Evolutionary conservation across 2,113 vertebrate genomes (phyloP).

Genomic region (Trogon melanurus): DNA sequence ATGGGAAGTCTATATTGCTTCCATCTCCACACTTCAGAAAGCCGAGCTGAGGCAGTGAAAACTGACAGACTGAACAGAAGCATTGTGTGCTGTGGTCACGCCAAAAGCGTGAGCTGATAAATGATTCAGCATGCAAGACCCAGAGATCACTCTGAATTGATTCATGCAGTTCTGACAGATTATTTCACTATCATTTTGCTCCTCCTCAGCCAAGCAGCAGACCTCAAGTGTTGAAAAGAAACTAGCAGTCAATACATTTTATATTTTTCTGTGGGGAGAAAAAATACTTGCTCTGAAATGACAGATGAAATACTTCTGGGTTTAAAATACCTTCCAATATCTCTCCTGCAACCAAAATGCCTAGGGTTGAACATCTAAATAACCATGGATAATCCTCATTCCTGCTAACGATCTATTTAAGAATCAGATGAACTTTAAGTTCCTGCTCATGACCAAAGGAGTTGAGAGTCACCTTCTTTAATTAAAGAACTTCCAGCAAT

Average conservation of each 20-base stretch:
- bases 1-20: background rate
- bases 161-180: background rate
- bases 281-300: background rate
- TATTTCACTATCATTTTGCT: slow-evolving; percentile 11
- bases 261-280: background rate
- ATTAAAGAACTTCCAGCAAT: slow-evolving; percentile 17
- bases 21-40: background rate
- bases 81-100: accelerated
- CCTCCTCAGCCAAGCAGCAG: background rate
- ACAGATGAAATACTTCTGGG: background rate
- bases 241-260: background rate
- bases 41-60: background rate
- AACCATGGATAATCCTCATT: background rate
- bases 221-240: background rate
- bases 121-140: background rate
- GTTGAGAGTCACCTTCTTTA: background rate
- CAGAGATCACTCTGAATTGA: background rate
- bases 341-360: background rate
- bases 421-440: slow-evolving; percentile 26
- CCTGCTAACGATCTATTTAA: background rate
- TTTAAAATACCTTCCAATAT: background rate
- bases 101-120: background rate
- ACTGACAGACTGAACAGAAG: background rate
- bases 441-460: background rate
- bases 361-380: background rate